Conservation (phyloP, 2,888 invertebrate genomes). For the Ypsolopha sequella region DNA sequence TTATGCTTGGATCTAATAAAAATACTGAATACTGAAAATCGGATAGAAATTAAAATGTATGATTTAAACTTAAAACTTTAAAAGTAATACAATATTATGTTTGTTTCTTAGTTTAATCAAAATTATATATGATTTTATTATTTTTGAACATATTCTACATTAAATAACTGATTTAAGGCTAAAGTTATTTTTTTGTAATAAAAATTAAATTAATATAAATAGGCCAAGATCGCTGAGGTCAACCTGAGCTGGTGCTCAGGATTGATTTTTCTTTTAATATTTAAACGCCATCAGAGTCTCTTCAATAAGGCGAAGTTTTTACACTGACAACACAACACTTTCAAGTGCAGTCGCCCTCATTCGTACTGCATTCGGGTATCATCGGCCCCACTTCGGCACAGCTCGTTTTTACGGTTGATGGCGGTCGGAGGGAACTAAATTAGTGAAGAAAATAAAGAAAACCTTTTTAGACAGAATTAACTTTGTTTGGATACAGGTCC, state of each 20-base stretch:
- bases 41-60: too few species aligned
- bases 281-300: background rate
- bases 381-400: slow-evolving; percentile 15
- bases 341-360: slow-evolving; percentile 20
- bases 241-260: background rate
- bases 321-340: slow-evolving; percentile 21
- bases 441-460: slow-evolving; percentile 19
- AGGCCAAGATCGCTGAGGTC: background rate
- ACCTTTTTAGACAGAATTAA: slow-evolving; percentile 6
- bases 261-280: background rate
- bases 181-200: too few species aligned
- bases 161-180: too few species aligned
- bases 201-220: too few species aligned
- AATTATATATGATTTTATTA: too few species aligned
- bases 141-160: too few species aligned
- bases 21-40: too few species aligned
- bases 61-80: too few species aligned
- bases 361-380: slow-evolving; percentile 24
- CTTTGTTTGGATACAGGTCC: too few species aligned
- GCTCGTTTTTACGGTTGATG: slow-evolving; percentile 6
- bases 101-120: too few species aligned
- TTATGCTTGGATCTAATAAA: too few species aligned
- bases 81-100: too few species aligned
- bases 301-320: slow-evolving; percentile 7
- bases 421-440: slow-evolving; percentile 15